Conservation (phyloP, 2,113 vertebrate species). For the Peromyscus polionotus region DNA sequence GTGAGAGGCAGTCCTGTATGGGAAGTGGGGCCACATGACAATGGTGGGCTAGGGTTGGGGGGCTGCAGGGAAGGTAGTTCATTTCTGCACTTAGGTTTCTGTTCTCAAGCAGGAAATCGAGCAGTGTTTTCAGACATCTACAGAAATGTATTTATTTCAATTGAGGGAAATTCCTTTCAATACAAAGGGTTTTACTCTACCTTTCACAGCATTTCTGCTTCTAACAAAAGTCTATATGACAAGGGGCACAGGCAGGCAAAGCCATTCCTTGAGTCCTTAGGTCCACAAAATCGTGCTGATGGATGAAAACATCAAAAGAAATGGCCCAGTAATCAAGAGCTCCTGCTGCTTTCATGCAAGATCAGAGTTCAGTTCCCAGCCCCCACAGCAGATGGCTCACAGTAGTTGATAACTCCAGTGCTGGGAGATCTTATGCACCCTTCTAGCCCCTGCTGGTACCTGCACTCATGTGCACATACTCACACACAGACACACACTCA, state of each 20-base stretch:
- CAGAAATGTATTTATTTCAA: not conserved
- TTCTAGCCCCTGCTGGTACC: not conserved
- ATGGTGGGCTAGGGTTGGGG: not conserved
- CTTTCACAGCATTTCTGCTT: not conserved
- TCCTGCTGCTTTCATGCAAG: not conserved
- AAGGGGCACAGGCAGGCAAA: not conserved
- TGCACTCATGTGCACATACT: no score
- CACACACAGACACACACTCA: not conserved
- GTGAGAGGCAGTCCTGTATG: not conserved
- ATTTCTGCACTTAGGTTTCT: not conserved
- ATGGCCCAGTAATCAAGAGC: no score
- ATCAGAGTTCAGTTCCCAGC: not conserved
- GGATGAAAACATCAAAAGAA: conserved; percentile 19
- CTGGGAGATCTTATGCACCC: not conserved
- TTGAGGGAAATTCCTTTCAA: not conserved
- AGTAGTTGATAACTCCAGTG: not conserved
- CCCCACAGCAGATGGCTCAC: not conserved
- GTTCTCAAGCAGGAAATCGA: not conserved
- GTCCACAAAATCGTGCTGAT: not conserved
- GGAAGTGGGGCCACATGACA: not conserved
- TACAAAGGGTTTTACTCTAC: not conserved
- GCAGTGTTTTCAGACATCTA: not conserved
- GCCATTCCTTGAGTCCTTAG: not conserved
- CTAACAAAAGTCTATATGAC: not conserved
- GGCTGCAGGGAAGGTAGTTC: not conserved